These are phyloP conservation scores for Machimus atricapillus DNA, from an alignment of 2,888 invertebrate genomes.

Conservation along the genomic window DNA sequence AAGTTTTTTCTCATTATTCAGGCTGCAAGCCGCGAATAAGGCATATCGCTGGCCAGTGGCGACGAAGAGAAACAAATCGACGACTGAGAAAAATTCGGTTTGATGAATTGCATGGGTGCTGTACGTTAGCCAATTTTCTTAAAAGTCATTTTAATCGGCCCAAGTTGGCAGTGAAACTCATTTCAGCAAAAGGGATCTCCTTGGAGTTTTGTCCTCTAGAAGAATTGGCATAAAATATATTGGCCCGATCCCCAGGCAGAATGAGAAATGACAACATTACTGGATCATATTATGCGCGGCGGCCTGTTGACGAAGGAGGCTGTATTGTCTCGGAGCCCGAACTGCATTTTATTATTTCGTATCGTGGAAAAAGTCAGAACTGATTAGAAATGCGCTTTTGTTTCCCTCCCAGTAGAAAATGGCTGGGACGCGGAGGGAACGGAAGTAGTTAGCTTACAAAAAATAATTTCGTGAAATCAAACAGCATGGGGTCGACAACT, in stretches of 20 bases:
- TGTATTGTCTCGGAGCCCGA: background rate
- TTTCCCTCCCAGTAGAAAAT: background rate
- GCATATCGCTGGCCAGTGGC: background rate
- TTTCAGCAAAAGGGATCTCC: background rate
- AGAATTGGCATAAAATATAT: constrained; percentile 34
- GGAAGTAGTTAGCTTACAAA: background rate
- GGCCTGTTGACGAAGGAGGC: background rate
- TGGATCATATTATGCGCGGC: background rate
- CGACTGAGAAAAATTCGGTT: background rate
- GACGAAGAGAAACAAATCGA: background rate
- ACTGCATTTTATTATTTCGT: background rate
- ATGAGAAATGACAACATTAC: background rate
- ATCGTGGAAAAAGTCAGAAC: background rate
- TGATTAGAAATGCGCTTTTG: background rate
- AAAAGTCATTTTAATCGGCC: constrained; percentile 28
- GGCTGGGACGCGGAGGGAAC: background rate
- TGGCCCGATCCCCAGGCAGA: constrained; percentile 4
- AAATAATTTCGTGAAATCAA: background rate
- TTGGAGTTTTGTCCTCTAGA: background rate
- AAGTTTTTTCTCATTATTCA: background rate
- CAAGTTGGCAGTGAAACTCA: constrained; percentile 19
- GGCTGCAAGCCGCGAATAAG: background rate
- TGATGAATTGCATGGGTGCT: constrained; percentile 25
- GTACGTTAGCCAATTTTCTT: constrained; percentile 36
- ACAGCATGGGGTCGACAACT: background rate